phyloP scores from a whole-genome alignment of 2,113 vertebrate genomes.

The Etheostoma spectabile region DNA sequence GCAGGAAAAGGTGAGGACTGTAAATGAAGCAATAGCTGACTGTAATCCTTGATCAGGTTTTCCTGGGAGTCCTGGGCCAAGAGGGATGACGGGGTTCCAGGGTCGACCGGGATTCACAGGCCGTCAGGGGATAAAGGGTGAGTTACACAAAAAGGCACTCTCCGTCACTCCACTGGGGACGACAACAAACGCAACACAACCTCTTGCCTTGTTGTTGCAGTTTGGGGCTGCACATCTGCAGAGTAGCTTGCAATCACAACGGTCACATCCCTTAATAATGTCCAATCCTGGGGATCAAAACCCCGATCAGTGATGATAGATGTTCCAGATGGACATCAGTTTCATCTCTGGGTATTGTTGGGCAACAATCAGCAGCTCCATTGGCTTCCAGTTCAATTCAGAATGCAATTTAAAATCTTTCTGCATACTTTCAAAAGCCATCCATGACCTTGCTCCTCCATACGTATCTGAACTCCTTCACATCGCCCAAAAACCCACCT shows the following conservation, averaged over 20 bases:
- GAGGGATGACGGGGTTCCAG: constrained; percentile 74
- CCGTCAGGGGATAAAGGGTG: constrained; percentile 78
- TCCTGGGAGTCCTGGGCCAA: constrained; percentile 74
- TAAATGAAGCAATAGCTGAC: not conserved
- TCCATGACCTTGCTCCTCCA: too few relatives aligned
- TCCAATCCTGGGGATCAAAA: not conserved
- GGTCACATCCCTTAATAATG: too few relatives aligned
- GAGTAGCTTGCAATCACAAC: too few relatives aligned
- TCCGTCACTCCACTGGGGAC: not conserved
- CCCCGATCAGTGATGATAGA: too few relatives aligned
- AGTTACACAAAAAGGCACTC: not conserved
- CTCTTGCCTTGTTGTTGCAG: not conserved
- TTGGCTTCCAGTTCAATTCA: too few relatives aligned
- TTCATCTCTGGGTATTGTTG: too few relatives aligned
- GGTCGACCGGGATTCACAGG: constrained; percentile 76
- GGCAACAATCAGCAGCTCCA: too few relatives aligned
- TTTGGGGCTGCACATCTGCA: not conserved
- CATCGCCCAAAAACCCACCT: too few relatives aligned
- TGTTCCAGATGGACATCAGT: too few relatives aligned
- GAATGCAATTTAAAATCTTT: too few relatives aligned
- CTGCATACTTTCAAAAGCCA: too few relatives aligned
- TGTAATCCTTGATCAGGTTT: constrained; percentile 59
- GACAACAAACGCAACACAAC: not conserved
- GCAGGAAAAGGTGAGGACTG: not conserved
- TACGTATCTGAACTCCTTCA: too few relatives aligned